Conservation (phyloP, 1,140 invertebrate genomes). For the Bilobella aurantiaca region DNA sequence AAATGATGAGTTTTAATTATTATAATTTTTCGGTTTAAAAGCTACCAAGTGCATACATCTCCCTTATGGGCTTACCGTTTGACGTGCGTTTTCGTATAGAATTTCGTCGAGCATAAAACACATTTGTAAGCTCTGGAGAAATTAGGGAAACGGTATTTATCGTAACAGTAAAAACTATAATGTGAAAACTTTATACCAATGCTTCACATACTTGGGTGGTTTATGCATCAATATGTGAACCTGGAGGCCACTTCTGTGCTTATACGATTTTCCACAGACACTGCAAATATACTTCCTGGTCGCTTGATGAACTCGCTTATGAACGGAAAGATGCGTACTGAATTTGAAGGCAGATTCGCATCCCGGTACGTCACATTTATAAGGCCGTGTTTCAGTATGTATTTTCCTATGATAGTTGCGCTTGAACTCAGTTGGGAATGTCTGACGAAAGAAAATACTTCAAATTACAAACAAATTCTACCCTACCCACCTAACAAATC, state of each 20-base stretch:
- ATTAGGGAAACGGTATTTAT: too few species aligned
- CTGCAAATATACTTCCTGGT: background rate
- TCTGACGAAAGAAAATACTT: background rate
- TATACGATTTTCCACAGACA: background rate
- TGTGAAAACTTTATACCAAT: too few species aligned
- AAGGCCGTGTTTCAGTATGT: background rate
- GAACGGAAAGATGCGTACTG: background rate
- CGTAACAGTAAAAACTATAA: too few species aligned
- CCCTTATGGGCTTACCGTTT: background rate
- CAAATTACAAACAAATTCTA: too few species aligned
- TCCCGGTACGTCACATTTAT: background rate
- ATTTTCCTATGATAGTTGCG: background rate
- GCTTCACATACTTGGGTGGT: background rate
- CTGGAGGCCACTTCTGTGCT: background rate
- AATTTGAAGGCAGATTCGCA: background rate
- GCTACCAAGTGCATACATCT: too few species aligned
- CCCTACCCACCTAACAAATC: too few species aligned
- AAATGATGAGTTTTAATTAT: background rate
- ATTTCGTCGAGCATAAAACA: background rate
- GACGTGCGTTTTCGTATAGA: background rate
- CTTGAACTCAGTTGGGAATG: background rate
- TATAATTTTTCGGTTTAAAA: too few species aligned
- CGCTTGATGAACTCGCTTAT: background rate
- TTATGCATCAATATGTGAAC: background rate
- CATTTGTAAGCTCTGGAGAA: background rate